These are phyloP conservation scores for Sinella curviseta DNA, from an alignment of 1,140 invertebrate species.

Conservation along the genomic window DNA sequence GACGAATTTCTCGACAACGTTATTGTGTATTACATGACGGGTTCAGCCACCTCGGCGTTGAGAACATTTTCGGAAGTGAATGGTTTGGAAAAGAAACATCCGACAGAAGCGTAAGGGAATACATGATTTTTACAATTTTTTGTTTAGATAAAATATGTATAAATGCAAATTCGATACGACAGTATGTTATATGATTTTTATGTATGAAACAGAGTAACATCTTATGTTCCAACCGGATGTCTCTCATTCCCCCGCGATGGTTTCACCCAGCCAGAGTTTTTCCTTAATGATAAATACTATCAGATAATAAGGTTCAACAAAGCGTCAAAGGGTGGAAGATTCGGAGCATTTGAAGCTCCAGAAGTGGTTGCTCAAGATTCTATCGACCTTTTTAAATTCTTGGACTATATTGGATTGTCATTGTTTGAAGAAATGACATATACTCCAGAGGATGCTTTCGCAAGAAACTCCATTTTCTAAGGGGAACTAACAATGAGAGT, in stretches of 20 bases:
- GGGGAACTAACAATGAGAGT: too few relatives aligned
- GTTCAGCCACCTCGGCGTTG: background rate
- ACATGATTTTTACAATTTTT: too few relatives aligned
- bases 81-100: background rate
- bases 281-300: constrained; percentile 6
- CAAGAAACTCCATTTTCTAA: background rate
- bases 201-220: background rate
- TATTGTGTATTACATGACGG: background rate
- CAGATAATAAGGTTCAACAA: background rate
- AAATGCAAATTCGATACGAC: too few relatives aligned
- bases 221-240: constrained; percentile 16
- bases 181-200: background rate
- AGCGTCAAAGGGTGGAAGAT: background rate
- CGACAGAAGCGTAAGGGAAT: background rate
- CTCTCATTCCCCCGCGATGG: background rate
- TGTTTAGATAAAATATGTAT: too few relatives aligned
- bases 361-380: constrained; percentile 7
- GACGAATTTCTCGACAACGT: constrained; percentile 15
- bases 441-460: background rate
- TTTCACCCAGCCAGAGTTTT: background rate
- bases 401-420: background rate
- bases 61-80: constrained; percentile 10
- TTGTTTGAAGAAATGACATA: background rate
- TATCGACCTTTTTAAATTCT: background rate
- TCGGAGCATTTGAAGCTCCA: background rate